Base-by-base conservation (phyloP, 2,888 invertebrate genomes). In the Proisotoma minuta region DNA sequence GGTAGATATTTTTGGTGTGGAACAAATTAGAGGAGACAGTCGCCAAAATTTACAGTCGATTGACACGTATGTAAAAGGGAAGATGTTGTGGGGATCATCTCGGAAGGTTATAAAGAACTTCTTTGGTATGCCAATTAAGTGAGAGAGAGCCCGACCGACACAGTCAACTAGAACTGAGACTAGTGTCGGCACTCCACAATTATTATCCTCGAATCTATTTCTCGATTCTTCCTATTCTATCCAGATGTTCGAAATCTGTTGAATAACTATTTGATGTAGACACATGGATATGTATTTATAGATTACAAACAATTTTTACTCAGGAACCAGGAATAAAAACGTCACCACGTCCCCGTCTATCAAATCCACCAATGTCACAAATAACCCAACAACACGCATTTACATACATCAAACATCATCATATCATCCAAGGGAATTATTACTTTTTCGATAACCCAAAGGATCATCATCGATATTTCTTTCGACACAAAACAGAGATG, bases 41-140 rank as follows among this genome's bases (percentile, higher is more conserved):
- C 72, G 73, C 73, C 73, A 74, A 74, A 74, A 74, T 74, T 74
- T 74, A 74, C 73, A 74, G 73, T 71, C 73, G 71, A 74, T 74
- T 74, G 73, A 74, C 73, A 74, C 71, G 68, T 73, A 71, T 71
- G 73, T 72, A 66, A 69, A 69, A 50, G 54, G 49, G 61, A 59
- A 54, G 39, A 15, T 8, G 15, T 10, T 8, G 34, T 40, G 63
- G 60, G 52, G 62, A 65, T 65, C 51, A 65, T 65, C 57, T 63
- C 52, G 26, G 60, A 57, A 52, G 48, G 58, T 59, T 60, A 60
- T 60, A 65, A 51, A 62, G 64, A 67, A 64, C 8, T 34, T 34
- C 8, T 62, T 68, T 68, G 71, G 73, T 73, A 71, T 73, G 73
- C 73, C 73, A 73, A 73, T 73, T 73, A 73, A 71, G 71, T 65